Evolutionary conservation across 2,113 vertebrate species (phyloP), one percentile per base, ranked within the genome.

Genomic region (Microtus ochrogaster): DNA sequence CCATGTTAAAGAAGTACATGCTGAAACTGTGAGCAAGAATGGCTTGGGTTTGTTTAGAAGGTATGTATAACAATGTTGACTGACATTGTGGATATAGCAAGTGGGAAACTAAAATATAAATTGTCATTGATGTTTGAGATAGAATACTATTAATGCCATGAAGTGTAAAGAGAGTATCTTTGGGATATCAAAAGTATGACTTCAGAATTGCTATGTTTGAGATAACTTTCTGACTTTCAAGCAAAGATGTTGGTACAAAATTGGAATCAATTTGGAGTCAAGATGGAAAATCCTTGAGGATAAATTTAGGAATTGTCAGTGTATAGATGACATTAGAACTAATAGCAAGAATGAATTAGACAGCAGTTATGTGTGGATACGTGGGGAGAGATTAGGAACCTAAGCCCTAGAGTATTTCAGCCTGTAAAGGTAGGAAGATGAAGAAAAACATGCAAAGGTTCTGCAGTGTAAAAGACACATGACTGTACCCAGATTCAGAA

Each of bases 171-270:
- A 90, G 7, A 4, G 49, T 87, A 90, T 41, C 76, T 63, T 22
- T 6, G 8, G 16, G 14, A 2, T 17, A 93, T 19, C 36, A 76
- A 87, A 93, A 74, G 8, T 91, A 24, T 93, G 17, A 95, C 41
- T 93, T 93, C 28, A 74, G 52, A 84, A 13, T 19, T 1, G 0
- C n/a, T 84, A 72, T 74, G 7, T 84, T 88, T 90, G 65, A 88
- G 58, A 79, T 58, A 79, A 96, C 19, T 63, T 92, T 93, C n/a
- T 79, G 65, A 88, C 8, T 84, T 66, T 55, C 39, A 77, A 47
- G 12, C 41, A 19, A 96, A 86, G 24, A 70, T 47, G 11, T 65
- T 91, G 55, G 22, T 52, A 49, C 55, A 76, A 73, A 1, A 44
- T 8, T 77, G 81, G 22, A n/a, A 63, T 79, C 16, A 49, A 78